Evolutionary conservation across 2,888 invertebrate genomes (phyloP), one percentile per base, ranked within the genome.

Genomic region (Erebia epiphron): DNA sequence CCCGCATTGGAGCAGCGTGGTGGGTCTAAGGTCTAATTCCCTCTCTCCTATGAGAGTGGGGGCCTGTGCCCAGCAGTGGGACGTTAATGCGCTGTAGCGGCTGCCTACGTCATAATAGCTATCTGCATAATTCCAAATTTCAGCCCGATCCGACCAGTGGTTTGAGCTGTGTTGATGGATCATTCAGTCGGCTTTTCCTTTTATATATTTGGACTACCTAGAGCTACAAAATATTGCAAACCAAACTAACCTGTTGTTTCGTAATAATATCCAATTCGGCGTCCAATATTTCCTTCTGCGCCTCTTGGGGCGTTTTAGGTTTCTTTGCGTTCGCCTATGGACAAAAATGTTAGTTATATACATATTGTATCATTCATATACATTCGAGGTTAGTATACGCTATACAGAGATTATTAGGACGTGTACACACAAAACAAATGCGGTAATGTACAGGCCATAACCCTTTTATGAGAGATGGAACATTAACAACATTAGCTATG

Each of bases 221-320:
- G 26, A 26, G 26, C 26, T 26, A 26, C 26, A 26, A 26, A 4
- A 26, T 26, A 26, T 26, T 26, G 26, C 26, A 52, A 52, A 64
- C 10, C 14, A 54, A 52, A 64, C 79, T 70, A 18, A 95, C 95
- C 86, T 96, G 97, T 82, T 98, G 97, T 78, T 97, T 97, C 1
- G 97, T 97, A 80, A 98, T 97, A 75, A 98, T 92, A 84, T 99
- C 98, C 81, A 98, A 87, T 83, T 99, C 98, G 0, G 98, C 97
- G 83, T 98, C 98, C 11, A 98, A 92, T 66, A 98, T 95, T 82
- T 98, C 98, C 81, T 97, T 97, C 84, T 98, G 97, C 0, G 97
- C 96, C 80, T 97, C 97, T 81, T 97, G 97, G 76, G 96, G 95
- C 1, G 96, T 96, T 81, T 96, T 96, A 41, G 94, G 92, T 69